Evolutionary conservation across 2,113 vertebrate species (phyloP).

Genomic region (Xenopus laevis): DNA sequence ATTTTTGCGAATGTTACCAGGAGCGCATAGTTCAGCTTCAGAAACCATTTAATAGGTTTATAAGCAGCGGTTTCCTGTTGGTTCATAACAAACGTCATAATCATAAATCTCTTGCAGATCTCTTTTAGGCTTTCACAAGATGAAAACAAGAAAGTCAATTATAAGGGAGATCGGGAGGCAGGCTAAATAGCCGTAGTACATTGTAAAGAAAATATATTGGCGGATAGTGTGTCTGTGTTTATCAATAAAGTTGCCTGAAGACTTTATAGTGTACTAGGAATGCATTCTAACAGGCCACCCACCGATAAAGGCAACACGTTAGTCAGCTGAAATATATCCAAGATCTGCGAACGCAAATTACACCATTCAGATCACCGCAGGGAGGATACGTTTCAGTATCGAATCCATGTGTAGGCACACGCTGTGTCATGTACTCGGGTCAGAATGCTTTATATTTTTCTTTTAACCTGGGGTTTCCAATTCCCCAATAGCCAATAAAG

Average conservation of each 20-base stretch:
- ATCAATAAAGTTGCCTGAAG: slow-evolving; percentile 6
- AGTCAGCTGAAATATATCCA: slow-evolving; percentile 24
- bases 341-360: slow-evolving; percentile 25
- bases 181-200: neutral
- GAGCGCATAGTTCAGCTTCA: neutral
- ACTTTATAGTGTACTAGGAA: slow-evolving; percentile 32
- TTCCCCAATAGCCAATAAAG: neutral
- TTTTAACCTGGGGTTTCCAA: neutral
- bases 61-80: neutral
- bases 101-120: neutral
- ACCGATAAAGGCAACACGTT: slow-evolving; percentile 36
- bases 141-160: neutral
- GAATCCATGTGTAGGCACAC: neutral
- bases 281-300: slow-evolving; percentile 28
- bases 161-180: neutral
- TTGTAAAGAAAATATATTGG: slow-evolving; percentile 25
- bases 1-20: too few species aligned
- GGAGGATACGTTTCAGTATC: neutral
- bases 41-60: neutral
- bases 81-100: neutral
- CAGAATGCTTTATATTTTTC: neutral
- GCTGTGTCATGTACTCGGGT: slow-evolving; percentile 8
- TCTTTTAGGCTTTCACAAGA: neutral
- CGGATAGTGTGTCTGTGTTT: slow-evolving; percentile 14
- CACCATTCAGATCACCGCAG: slow-evolving; percentile 11